A percentile compares a stretch with the other conserved stretches of the same genome.
phyloP scores from a whole-genome alignment of 2,113 vertebrate genomes.

The Capra hircus region DNA sequence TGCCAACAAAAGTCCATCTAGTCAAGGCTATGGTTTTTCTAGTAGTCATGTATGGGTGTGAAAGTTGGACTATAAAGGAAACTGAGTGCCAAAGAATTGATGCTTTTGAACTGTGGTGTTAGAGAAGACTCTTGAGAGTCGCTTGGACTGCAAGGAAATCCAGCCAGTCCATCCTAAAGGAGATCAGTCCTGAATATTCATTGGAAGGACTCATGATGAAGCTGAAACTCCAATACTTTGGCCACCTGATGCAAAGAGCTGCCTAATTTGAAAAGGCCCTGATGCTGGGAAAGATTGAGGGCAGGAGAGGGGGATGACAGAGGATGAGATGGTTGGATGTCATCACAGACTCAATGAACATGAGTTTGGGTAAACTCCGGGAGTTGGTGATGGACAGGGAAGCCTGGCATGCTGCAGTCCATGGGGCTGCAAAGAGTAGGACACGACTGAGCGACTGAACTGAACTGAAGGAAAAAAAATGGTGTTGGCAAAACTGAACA shows the following conservation, averaged over 20 bases:
- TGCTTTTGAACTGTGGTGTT: background rate
- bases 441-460: rapidly evolving
- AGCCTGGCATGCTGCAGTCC: background rate
- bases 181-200: background rate
- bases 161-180: background rate
- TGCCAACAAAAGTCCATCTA: background rate
- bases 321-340: background rate
- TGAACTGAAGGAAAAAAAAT: background rate
- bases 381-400: background rate
- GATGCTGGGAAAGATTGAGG: background rate
- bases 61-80: background rate
- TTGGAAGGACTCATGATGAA: background rate
- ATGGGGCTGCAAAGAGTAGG: background rate
- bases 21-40: background rate
- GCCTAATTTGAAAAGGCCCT: background rate
- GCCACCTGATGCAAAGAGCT: background rate
- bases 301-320: background rate
- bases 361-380: background rate
- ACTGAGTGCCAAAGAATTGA: background rate
- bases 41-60: background rate
- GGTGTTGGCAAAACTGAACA: background rate
- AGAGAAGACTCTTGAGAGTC: background rate
- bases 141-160: background rate
- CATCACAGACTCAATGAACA: background rate
- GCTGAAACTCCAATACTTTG: background rate